Evolutionary conservation across 2,113 vertebrate species (phyloP).

Genomic region (Rhynchopsitta pachyrhyncha): DNA sequence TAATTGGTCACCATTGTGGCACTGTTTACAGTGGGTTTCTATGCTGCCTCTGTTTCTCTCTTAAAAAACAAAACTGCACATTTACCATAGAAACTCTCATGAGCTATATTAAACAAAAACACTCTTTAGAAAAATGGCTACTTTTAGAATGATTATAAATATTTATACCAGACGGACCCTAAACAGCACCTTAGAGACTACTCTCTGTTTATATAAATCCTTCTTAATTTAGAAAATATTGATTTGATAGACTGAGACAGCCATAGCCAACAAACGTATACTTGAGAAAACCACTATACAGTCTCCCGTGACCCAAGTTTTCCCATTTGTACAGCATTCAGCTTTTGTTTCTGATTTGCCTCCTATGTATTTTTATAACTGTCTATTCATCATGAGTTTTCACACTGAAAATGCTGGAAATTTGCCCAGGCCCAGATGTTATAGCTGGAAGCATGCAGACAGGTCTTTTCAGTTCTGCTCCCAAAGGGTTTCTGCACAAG

Average conservation of each 20-base stretch:
- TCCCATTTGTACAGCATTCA: not conserved
- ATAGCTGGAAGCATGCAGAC: not conserved
- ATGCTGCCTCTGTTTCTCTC: not conserved
- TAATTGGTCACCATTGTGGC: not conserved
- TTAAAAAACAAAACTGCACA: not conserved
- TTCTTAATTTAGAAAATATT: not conserved
- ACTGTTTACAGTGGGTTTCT: not conserved
- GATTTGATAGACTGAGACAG: not conserved
- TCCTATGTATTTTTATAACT: not conserved
- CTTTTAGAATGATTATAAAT: slow-evolving; percentile 32
- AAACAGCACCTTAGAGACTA: not conserved
- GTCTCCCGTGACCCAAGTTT: not conserved
- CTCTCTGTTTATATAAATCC: not conserved
- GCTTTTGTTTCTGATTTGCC: not conserved
- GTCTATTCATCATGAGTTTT: not conserved
- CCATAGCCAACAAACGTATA: not conserved
- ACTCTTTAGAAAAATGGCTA: not conserved
- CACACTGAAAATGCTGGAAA: not conserved
- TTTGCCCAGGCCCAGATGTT: not conserved
- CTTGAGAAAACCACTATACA: not conserved
- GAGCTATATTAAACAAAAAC: not conserved
- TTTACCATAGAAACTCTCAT: not conserved
- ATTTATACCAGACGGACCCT: slow-evolving; percentile 1
- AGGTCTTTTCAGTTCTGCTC: not conserved
- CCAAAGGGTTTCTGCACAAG: not conserved